These are phyloP conservation scores for Anguilla megastoma DNA, from an alignment of 2,797 vertebrate species.

Conservation along the genomic window DNA sequence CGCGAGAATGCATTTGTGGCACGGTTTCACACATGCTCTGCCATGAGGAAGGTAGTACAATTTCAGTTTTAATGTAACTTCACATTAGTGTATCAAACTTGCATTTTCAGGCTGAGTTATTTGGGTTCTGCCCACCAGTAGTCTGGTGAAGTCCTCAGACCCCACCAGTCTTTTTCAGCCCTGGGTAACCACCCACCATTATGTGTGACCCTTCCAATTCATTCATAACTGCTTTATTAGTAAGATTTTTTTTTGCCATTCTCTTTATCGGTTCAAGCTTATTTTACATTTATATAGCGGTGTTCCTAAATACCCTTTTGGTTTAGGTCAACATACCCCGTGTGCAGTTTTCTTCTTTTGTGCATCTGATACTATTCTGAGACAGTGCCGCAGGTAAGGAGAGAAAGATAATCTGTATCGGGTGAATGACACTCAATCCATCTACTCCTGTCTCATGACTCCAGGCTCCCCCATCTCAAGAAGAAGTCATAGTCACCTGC, in stretches of 20 bases:
- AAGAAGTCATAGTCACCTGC: conserved; percentile 46
- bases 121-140: not conserved
- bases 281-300: not conserved
- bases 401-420: conserved; percentile 67
- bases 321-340: not conserved
- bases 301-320: not conserved
- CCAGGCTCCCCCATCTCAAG: conserved; percentile 42
- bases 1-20: not conserved
- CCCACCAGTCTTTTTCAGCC: not conserved
- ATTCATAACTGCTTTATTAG: not conserved
- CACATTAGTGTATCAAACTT: not conserved
- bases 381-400: conserved; percentile 69
- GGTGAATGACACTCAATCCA: conserved; percentile 69
- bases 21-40: not conserved
- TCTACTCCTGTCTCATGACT: conserved; percentile 54
- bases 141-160: not conserved
- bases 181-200: not conserved
- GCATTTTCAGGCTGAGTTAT: not conserved
- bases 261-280: not conserved
- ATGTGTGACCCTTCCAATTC: not conserved
- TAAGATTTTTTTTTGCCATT: not conserved
- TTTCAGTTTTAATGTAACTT: not conserved
- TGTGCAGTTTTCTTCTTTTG: not conserved
- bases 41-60: not conserved
- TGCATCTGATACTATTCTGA: conserved; percentile 29